Evolutionary conservation across 2,888 invertebrate species (phyloP), one percentile per base, ranked within the genome.

Genomic region (Exocentrus adspersus): DNA sequence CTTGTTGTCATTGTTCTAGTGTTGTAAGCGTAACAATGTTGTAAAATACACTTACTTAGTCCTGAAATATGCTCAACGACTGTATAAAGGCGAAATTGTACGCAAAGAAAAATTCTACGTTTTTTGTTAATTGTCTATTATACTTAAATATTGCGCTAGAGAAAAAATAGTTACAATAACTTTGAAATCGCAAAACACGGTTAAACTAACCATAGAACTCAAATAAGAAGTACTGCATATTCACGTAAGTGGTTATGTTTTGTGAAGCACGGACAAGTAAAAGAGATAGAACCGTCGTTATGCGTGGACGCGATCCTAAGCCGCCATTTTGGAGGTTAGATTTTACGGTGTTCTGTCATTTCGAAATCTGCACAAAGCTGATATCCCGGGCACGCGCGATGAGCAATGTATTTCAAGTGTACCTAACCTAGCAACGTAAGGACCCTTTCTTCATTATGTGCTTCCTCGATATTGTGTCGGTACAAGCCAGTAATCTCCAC

Each of bases 391-490:
- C 14, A 12, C 12, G 1, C 28, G 45, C 32, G 9, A 46, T 48
- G 51, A 61, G 61, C 63, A 74, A 71, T 71, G 66, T 71, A 72
- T 72, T 71, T 72, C 72, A 70, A 66, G 64, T 71, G 64, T 65
- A n/a, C n/a, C 59, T 20, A 16, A 62, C 60, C 30, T 56, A 62
- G 61, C 58, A 67, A 50, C 48, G 42, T 67, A 65, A 64, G 66
- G 56, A 69, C 68, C 64, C 60, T 70, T 70, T 75, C 73, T 75
- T 74, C 68, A 75, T 76, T 77, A 74, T 72, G 79, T 79, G 79
- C 79, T 79, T 79, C 79, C 79, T 76, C 67, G 72, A 72, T 50
- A 54, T 63, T 75, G 72, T 75, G 75, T 77, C 76, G 75, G 75
- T 75, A 73, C 69, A 69, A 67, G 71, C 68, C 67, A 68, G 64